Evolutionary conservation across 2,797 vertebrate species (phyloP).

Genomic region (Bradypodion ventrale): DNA sequence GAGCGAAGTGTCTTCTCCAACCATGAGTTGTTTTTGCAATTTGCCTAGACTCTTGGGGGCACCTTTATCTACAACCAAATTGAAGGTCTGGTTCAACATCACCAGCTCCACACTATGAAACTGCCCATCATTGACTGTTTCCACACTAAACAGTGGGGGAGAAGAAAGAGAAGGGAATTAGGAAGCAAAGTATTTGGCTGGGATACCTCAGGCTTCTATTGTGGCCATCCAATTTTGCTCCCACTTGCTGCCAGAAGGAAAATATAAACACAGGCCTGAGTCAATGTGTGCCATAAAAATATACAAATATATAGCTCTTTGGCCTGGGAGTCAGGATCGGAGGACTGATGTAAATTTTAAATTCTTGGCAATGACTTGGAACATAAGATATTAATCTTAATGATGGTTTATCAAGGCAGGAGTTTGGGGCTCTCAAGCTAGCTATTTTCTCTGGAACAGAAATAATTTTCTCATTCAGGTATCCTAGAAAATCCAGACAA

Average conservation of each 20-base stretch:
- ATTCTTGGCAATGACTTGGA: not conserved
- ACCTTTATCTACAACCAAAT: slow-evolving; percentile 95
- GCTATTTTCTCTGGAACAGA: not conserved
- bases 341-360: not conserved
- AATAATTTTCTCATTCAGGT: not conserved
- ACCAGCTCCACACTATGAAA: slow-evolving; percentile 94
- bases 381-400: not conserved
- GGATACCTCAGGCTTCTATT: not conserved
- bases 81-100: slow-evolving; percentile 93
- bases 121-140: slow-evolving; percentile 94
- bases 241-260: not conserved
- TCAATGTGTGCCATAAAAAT: not conserved
- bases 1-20: slow-evolving; percentile 89
- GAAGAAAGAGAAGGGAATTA: not conserved
- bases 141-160: slow-evolving; percentile 80
- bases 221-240: fast-evolving
- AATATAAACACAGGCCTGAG: not conserved
- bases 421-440: not conserved
- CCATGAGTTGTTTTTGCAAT: slow-evolving; percentile 86
- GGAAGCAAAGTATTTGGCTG: not conserved
- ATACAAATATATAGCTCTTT: not conserved
- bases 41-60: slow-evolving; percentile 93
- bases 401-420: not conserved
- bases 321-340: not conserved
- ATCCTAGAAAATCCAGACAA: not conserved